phyloP scores from a whole-genome alignment of 2,797 vertebrate genomes.

The Anniella stebbinsi region DNA sequence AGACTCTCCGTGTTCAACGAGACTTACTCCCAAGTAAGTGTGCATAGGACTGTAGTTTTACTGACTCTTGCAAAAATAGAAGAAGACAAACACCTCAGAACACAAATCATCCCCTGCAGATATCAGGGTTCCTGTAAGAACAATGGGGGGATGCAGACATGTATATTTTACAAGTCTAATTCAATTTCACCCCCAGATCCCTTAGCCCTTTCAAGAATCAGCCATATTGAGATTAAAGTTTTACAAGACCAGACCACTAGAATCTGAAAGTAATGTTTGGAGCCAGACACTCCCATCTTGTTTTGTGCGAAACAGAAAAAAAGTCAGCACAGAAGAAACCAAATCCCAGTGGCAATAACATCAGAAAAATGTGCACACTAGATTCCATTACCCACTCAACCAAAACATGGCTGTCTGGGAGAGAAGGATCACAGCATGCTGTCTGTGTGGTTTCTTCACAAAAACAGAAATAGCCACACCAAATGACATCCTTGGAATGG shows the following conservation, averaged over 20 bases:
- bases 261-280: constrained; percentile 32
- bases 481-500: background rate
- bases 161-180: background rate
- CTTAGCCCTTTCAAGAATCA: background rate
- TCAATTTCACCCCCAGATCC: background rate
- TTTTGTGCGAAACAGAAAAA: constrained; percentile 51
- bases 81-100: background rate
- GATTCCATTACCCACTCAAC: constrained; percentile 3
- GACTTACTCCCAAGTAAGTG: background rate
- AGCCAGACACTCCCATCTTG: constrained; percentile 43
- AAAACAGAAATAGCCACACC: background rate
- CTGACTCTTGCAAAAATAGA: background rate
- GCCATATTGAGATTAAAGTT: constrained; percentile 14
- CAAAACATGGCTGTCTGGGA: constrained; percentile 36
- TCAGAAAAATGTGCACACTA: constrained; percentile 45
- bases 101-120: accelerated
- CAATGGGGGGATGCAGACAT: background rate
- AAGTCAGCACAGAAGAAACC: background rate
- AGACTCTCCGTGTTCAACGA: no score
- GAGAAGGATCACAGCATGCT: background rate
- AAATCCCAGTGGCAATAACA: constrained; percentile 49
- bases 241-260: constrained; percentile 19
- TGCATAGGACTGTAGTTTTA: background rate
- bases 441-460: background rate
- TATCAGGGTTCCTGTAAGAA: background rate